Evolutionary conservation across 2,888 invertebrate genomes (phyloP), one percentile per base, ranked within the genome.

Genomic region (Antheraea assamensis): DNA sequence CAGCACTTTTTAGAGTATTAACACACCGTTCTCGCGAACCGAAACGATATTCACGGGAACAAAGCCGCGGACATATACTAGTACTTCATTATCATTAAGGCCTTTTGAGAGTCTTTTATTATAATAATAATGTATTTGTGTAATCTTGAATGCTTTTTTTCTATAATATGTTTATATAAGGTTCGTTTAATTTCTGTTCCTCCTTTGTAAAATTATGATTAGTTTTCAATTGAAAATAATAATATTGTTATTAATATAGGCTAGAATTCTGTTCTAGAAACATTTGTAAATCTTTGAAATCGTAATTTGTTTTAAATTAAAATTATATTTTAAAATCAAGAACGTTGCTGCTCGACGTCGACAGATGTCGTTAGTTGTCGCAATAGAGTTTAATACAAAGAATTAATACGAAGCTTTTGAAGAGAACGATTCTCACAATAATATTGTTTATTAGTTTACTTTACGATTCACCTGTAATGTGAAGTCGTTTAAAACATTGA

Each of bases 351-450:
- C 3, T 17, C 17, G 17, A 4, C 17, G 17, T 13, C 3, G 17
- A 64, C 19, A 64, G 61, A 64, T 64, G 61, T 64, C 61, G 61
- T 27, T 30, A 64, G 61, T 64, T 15, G 30, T 64, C 27, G 61
- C 17, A 5, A 64, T 64, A 30, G 21, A 27, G 42, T 13, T 42
- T 7, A 4, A 8, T 35, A 35, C 42, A 42, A 4, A 17, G 15
- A n/a, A 58, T 5, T 30, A 64, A 17, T 64, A 64, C 17, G 24
- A 8, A 24, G 24, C 3, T 10, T 64, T 30, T 30, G 3, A 1
- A 30, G 15, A 27, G 17, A 30, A 30, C 13, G 27, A 17, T 64
- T 27, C 5, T 17, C 27, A 1, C 61, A 64, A 30, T 17, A 58
- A 8, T 55, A 55, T 27, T 15, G 21, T n/a, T 21, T 55, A 55